phyloP scores from a whole-genome alignment of 1,140 invertebrate genomes.

The Drosophila ercepeae region DNA sequence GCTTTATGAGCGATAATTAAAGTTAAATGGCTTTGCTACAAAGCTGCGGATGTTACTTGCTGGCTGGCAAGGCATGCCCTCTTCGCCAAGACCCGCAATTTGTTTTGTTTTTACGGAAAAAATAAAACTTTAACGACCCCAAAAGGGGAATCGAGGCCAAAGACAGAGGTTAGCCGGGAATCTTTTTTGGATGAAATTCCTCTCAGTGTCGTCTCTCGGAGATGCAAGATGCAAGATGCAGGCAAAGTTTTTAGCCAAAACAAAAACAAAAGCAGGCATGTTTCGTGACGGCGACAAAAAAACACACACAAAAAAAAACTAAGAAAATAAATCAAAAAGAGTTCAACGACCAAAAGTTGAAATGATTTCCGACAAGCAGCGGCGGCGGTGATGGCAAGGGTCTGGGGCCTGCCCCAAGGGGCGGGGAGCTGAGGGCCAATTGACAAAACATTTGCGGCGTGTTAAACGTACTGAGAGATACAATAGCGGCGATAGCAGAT shows the following conservation, averaged over 20 bases:
- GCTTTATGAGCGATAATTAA: slow-evolving; percentile 72
- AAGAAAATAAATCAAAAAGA: slow-evolving; percentile 73
- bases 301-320: slow-evolving; percentile 31
- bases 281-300: slow-evolving; percentile 49
- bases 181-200: neutral
- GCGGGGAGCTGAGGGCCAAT: slow-evolving; percentile 14
- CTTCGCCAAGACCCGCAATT: slow-evolving; percentile 19
- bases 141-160: too few relatives aligned
- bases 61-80: slow-evolving; percentile 11
- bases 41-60: slow-evolving; percentile 38
- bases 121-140: slow-evolving; percentile 45
- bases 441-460: slow-evolving; percentile 42
- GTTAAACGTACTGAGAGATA: slow-evolving; percentile 61
- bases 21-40: slow-evolving; percentile 55
- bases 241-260: slow-evolving; percentile 21
- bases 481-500: slow-evolving; percentile 38
- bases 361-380: neutral
- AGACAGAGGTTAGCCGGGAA: neutral
- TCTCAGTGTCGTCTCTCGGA: neutral
- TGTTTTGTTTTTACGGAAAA: slow-evolving; percentile 24
- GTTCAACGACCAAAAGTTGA: slow-evolving; percentile 77
- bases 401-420: neutral
- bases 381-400: neutral
- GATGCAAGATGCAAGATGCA: slow-evolving; percentile 25
- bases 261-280: slow-evolving; percentile 30